Percentiles rank a stretch among this genome's conserved stretches.
These are phyloP conservation scores for Pampusana beccarii DNA, from an alignment of 2,113 vertebrate species.

Conservation along the genomic window DNA sequence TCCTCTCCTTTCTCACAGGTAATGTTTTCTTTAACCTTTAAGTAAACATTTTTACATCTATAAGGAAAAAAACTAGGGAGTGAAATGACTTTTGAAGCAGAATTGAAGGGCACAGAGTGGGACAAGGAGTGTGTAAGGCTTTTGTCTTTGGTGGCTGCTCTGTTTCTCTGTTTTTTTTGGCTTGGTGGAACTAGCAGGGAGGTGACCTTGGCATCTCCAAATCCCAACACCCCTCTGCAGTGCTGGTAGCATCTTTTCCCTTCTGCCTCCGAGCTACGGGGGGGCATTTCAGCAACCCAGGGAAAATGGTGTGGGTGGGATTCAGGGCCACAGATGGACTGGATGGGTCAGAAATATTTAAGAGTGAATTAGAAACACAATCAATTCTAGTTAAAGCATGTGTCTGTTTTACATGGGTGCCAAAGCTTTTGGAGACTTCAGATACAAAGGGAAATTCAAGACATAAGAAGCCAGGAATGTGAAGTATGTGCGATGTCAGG, in stretches of 20 bases:
- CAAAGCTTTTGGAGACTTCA: not conserved
- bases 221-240: not conserved
- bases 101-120: not conserved
- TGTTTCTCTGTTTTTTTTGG: not conserved
- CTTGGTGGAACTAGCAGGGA: not conserved
- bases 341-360: not conserved
- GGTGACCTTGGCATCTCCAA: not conserved
- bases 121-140: not conserved
- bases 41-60: not conserved
- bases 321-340: not conserved
- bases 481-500: not conserved
- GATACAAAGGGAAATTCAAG: not conserved
- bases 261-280: not conserved
- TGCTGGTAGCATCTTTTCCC: not conserved
- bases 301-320: not conserved
- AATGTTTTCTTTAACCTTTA: constrained; percentile 8
- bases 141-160: not conserved
- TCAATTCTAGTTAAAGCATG: not conserved
- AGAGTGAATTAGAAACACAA: not conserved
- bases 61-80: not conserved
- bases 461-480: not conserved
- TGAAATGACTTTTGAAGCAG: not conserved
- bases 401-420: not conserved
- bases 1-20: not conserved
- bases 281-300: not conserved